Conservation (phyloP, 2,888 invertebrate species). For the Sphaerophoria rueppellii region DNA sequence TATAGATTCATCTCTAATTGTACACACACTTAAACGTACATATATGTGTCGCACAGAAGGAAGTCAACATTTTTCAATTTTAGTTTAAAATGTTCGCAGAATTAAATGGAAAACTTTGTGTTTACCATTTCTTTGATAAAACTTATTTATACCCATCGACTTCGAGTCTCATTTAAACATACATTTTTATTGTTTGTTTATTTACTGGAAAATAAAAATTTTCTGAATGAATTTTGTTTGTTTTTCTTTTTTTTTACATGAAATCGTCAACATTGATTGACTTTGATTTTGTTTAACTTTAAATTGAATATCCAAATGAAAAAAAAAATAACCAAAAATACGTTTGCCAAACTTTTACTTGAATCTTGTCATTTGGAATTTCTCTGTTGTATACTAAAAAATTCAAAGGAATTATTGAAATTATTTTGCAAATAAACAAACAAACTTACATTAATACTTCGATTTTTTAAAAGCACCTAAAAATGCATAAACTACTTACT, state of each 20-base stretch:
- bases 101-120: not conserved
- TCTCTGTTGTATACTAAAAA: not conserved
- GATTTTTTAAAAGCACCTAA: no score
- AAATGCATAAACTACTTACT: no score
- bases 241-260: slow-evolving; percentile 28
- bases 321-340: not conserved
- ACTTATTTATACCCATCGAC: not conserved
- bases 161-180: slow-evolving; percentile 3
- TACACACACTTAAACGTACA: no score
- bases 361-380: not conserved
- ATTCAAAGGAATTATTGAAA: no score
- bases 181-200: slow-evolving; percentile 11
- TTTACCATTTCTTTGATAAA: not conserved
- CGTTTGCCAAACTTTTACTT: not conserved
- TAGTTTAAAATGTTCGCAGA: not conserved
- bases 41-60: not conserved
- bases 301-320: slow-evolving; percentile 10
- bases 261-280: slow-evolving; percentile 20
- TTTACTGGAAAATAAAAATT: not conserved
- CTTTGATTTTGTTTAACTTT: slow-evolving; percentile 31
- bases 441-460: no score
- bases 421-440: no score
- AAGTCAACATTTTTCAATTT: not conserved
- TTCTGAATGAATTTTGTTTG: slow-evolving; percentile 12
- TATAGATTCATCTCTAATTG: no score